Evolutionary conservation across 2,797 vertebrate species (phyloP), one percentile per base, ranked within the genome.

Genomic region (Xyrichtys novacula): DNA sequence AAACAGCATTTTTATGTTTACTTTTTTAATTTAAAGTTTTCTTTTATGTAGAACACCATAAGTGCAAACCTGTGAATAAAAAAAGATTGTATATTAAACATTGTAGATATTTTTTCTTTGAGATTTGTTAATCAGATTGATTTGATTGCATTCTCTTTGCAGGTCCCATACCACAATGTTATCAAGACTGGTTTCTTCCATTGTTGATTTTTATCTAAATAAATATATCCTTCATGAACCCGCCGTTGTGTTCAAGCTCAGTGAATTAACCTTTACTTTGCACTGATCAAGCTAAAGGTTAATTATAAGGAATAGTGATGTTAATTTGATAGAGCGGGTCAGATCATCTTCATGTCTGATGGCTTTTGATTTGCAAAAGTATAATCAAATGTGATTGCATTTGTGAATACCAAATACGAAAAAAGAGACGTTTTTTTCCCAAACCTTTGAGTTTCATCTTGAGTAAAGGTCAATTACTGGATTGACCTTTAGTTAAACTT

Each of bases 61-160:
- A 94, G 93, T 94, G 93, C 92, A 94, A 94, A 91, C 74, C 71
- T 91, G 79, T 92, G 82, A 83, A 86, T 83, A 55, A 75, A 70
- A 64, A 32, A 78, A 77, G 60, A 88, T 83, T 85, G 72, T 89
- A 72, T 87, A 85, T 72, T 68, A 71, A 74, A 80, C 39, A 65
- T 71, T 44, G 72, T 75, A 83, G 66, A 75, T 78, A 73, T 71
- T 82, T 87, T 77, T 84, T 69, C 46, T 70, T 74, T 66, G 10
- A 65, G 49, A 42, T 64, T 52, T 77, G 52, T 85, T 72, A n/a
- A 72, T 85, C 59, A 63, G 56, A 68, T 69, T 74, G 66, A 53
- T 82, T 74, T 74, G 71, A 84, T 62, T 87, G 80, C 39, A 67
- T 67, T 80, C 68, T 76, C 50, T 78, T 76, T 89, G 76, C 71